Conservation (phyloP, 2,888 invertebrate genomes). For the Heliconius aoede region DNA sequence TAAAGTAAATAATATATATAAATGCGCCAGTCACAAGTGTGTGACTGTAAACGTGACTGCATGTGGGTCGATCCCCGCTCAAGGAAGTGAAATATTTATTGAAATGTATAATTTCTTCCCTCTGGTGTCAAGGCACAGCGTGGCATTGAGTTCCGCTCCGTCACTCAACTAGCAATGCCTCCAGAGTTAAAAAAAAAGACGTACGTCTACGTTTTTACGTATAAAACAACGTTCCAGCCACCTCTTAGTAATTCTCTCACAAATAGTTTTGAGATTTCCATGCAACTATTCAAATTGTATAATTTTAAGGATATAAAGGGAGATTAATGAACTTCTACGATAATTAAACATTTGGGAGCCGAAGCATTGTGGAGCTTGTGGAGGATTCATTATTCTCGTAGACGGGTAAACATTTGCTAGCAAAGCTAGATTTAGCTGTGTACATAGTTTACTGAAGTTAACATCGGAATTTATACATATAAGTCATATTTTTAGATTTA, state of each 20-base stretch:
- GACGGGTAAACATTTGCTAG: constrained; percentile 76
- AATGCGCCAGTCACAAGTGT: too few species aligned
- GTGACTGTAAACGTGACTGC: too few species aligned
- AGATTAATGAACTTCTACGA: constrained; percentile 54
- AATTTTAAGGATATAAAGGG: constrained; percentile 42
- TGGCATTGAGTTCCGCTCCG: too few species aligned
- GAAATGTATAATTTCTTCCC: too few species aligned
- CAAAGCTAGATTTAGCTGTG: constrained; percentile 45
- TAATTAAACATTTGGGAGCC: constrained; percentile 60
- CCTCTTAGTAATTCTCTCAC: neutral
- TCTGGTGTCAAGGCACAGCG: too few species aligned
- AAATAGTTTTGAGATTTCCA: neutral
- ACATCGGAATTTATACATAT: neutral
- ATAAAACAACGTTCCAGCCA: neutral
- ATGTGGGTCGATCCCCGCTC: too few species aligned
- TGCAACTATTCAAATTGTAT: constrained; percentile 39
- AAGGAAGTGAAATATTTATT: too few species aligned
- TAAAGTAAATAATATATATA: neutral
- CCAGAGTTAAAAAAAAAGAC: too few species aligned
- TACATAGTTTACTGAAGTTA: neutral
- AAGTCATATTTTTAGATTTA: neutral
- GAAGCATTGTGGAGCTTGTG: constrained; percentile 53
- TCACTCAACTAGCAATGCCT: too few species aligned
- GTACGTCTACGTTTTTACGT: too few species aligned
- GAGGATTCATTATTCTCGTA: constrained; percentile 62